Conservation (phyloP, 1,140 invertebrate genomes). For the Batillaria attramentaria region DNA sequence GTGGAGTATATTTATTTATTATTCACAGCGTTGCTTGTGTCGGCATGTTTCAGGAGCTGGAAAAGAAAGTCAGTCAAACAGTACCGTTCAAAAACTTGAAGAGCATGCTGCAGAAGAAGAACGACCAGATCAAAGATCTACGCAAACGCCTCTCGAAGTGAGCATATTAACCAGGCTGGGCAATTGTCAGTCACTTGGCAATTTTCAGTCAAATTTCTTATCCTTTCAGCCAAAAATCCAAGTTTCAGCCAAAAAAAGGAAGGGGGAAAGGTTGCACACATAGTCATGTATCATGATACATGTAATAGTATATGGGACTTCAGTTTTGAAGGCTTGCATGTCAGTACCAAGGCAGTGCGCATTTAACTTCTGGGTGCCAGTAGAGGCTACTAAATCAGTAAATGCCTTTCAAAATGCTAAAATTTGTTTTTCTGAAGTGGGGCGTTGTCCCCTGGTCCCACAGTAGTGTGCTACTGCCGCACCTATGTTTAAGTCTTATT, state of each 20-base stretch:
- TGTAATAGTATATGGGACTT: too few relatives aligned
- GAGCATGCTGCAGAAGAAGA: conserved; percentile 75
- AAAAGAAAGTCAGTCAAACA: conserved; percentile 77
- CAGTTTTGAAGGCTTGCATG: too few relatives aligned
- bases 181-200: not conserved
- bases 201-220: not conserved
- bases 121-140: conserved; percentile 71
- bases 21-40: conserved; percentile 1
- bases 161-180: conserved; percentile 30
- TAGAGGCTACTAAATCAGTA: too few relatives aligned
- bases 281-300: too few relatives aligned
- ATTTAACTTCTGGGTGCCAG: too few relatives aligned
- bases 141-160: conserved; percentile 68
- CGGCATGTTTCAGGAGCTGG: conserved; percentile 76
- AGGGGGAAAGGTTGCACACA: too few relatives aligned
- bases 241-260: not conserved
- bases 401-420: too few relatives aligned
- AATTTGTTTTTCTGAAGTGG: too few relatives aligned
- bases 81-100: conserved; percentile 78
- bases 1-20: not conserved
- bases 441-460: too few relatives aligned
- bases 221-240: not conserved
- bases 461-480: too few relatives aligned
- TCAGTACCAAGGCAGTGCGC: too few relatives aligned
- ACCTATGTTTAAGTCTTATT: too few relatives aligned